phyloP scores from a whole-genome alignment of 2,888 invertebrate genomes.

The Philonicus albiceps region DNA sequence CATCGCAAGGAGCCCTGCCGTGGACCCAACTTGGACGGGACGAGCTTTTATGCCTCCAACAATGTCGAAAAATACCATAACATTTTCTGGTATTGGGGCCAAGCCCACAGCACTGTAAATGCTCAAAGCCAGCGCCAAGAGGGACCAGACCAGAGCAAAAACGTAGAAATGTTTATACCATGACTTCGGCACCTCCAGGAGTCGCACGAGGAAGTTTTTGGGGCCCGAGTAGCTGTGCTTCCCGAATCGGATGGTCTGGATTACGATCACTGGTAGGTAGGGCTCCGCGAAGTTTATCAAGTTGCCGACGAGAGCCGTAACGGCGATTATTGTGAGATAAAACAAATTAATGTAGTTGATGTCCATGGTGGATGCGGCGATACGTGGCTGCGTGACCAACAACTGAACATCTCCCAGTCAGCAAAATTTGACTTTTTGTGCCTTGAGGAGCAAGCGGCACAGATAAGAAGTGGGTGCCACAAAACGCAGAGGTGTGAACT shows the following conservation, averaged over 20 bases:
- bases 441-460: neutral
- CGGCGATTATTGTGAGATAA: constrained; percentile 56
- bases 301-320: constrained; percentile 67
- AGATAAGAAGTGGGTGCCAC: neutral
- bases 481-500: neutral
- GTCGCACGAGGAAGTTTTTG: constrained; percentile 58
- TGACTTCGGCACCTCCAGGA: constrained; percentile 76
- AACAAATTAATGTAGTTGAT: constrained; percentile 57
- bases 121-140: constrained; percentile 53
- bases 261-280: constrained; percentile 71
- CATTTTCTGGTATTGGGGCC: constrained; percentile 64
- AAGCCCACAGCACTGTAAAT: constrained; percentile 61
- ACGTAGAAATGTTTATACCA: constrained; percentile 85
- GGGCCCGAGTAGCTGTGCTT: constrained; percentile 71
- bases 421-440: neutral
- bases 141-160: constrained; percentile 70
- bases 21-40: constrained; percentile 56
- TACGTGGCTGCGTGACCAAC: neutral
- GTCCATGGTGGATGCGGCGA: neutral
- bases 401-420: neutral
- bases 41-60: constrained; percentile 62
- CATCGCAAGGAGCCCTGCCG: constrained; percentile 68
- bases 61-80: constrained; percentile 58
- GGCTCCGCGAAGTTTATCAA: constrained; percentile 72
- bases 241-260: constrained; percentile 76